Evolutionary conservation across 2,888 invertebrate genomes (phyloP), one percentile per base, ranked within the genome.

Genomic region (Byasa hedistus): DNA sequence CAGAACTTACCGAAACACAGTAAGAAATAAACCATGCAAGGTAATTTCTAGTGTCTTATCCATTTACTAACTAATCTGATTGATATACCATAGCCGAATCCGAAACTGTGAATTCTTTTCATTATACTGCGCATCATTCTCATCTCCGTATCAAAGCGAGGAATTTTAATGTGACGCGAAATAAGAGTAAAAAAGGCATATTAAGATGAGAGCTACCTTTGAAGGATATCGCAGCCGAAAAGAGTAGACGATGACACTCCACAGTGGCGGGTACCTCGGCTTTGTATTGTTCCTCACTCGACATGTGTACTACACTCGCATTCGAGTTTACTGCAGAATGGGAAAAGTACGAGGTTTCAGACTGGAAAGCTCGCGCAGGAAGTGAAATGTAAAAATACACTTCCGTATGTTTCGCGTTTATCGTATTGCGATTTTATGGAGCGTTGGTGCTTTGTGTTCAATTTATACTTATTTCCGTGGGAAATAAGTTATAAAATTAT

Each of bases 181-280:
- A 90, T 89, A 89, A 89, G 88, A 86, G 83, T 86, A 87, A 88
- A 90, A 89, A 85, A 82, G 81, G 84, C 79, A 85, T 89, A 89
- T 88, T 88, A 89, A 89, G 89, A 88, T 84, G 85, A 87, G 87
- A 87, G 87, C 73, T 71, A 80, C 84, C 84, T 90, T 89, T 89
- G 86, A 89, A 83, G 85, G 79, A 82, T 82, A 79, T 77, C 77
- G 78, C 75, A 76, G 80, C 85, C 85, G 75, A 86, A 87, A 87
- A 85, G 87, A 85, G 84, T 82, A 82, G 80, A 81, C 78, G 83
- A 84, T 81, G 83, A 75, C 76, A 77, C 87, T 83, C 80, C 76
- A 82, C 76, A 72, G 72, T 76, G 79, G 68, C 71, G 69, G 58
- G 61, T 65, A 67, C 60, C 62, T 64, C 55, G 58, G 52, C 62